Evolutionary conservation across 2,888 invertebrate species (phyloP).

Genomic region (Cecidostiba fungosa): DNA sequence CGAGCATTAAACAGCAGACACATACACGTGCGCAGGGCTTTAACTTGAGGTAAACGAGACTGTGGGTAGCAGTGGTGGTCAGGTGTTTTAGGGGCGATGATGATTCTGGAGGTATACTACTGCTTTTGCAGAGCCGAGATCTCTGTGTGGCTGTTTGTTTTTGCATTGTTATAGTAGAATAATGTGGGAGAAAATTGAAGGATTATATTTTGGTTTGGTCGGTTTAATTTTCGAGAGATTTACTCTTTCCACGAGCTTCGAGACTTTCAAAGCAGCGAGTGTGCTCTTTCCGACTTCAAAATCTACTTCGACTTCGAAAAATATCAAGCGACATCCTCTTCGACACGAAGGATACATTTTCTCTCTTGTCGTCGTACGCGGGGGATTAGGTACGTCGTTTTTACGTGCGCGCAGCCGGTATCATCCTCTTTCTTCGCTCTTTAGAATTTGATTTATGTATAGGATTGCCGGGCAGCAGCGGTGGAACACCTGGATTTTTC

Average conservation of each 20-base stretch:
- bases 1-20: not conserved
- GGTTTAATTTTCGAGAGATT: not conserved
- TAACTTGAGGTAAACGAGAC: not conserved
- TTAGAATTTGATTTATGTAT: slow-evolving; percentile 44
- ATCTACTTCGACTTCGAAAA: slow-evolving; percentile 6
- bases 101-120: not conserved
- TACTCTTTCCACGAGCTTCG: not conserved
- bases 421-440: not conserved
- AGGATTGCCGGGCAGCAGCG: slow-evolving; percentile 18
- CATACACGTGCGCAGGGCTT: no score
- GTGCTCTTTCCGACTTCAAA: not conserved
- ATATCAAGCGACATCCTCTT: not conserved
- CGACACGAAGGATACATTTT: not conserved
- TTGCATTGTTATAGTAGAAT: not conserved
- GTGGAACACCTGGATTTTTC: slow-evolving; percentile 27
- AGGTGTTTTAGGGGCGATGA: no score
- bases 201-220: not conserved
- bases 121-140: no score
- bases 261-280: not conserved
- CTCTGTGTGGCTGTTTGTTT: not conserved
- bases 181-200: not conserved
- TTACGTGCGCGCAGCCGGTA: not conserved
- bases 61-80: not conserved
- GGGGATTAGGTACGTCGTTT: not conserved
- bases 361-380: not conserved